Percentiles rank a stretch among this genome's conserved stretches.
Conservation (phyloP, 2,113 vertebrate genomes). For the Phodopus roborovskii region DNA sequence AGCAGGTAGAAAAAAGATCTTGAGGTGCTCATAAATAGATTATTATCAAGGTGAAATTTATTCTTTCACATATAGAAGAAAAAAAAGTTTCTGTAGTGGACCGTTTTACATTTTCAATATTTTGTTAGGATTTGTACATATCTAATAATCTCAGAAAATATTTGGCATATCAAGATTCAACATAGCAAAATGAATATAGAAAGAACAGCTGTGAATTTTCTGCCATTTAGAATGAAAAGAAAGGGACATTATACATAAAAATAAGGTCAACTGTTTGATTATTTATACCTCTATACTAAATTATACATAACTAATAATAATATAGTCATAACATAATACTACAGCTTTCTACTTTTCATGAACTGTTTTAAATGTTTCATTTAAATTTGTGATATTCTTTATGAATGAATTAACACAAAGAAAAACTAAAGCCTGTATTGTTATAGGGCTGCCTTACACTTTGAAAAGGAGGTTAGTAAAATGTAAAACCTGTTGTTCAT, state of each 20-base stretch:
- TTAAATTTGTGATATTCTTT: conserved; percentile 3
- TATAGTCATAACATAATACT: not conserved
- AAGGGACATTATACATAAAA: not conserved
- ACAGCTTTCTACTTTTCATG: not conserved
- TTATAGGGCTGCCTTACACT: not conserved
- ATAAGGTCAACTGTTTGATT: conserved; percentile 4
- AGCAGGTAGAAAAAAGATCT: not conserved
- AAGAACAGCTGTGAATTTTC: conserved; percentile 30
- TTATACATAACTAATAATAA: not conserved
- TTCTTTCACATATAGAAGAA: not conserved
- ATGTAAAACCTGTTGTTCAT: conserved; percentile 30
- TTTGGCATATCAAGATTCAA: not conserved
- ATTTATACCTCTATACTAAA: conserved; percentile 13
- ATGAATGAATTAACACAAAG: conserved; percentile 25
- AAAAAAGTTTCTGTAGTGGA: not conserved
- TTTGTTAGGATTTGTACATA: not conserved
- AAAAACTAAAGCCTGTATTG: not conserved
- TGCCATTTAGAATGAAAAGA: not conserved
- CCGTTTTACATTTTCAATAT: not conserved
- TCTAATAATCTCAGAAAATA: conserved; percentile 53
- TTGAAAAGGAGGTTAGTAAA: conserved; percentile 9
- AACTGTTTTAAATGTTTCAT: conserved; percentile 35
- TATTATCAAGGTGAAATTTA: not conserved
- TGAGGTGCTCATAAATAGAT: not conserved
- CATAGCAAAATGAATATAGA: conserved; percentile 32